phyloP scores from a whole-genome alignment of 2,888 invertebrate species.

The Euspilapteryx auroguttella region DNA sequence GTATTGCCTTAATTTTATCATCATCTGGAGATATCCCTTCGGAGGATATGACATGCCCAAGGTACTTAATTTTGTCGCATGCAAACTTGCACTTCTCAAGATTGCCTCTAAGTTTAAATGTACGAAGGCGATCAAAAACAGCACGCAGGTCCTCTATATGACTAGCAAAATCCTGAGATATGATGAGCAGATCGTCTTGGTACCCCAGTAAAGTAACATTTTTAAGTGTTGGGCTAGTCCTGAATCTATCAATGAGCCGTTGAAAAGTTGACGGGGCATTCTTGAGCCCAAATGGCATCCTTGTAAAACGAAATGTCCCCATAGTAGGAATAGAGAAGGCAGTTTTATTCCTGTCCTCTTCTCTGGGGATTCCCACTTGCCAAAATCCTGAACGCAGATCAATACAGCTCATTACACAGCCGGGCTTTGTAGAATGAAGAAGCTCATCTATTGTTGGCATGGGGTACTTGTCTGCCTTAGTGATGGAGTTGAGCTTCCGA shows the following conservation, averaged over 20 bases:
- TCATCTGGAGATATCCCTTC: slow-evolving; percentile 4
- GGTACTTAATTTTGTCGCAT: slow-evolving; percentile 8
- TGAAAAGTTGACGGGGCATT: no score
- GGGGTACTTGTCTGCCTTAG: slow-evolving; percentile 11
- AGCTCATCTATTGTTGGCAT: slow-evolving; percentile 13
- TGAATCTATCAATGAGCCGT: slow-evolving; percentile 11
- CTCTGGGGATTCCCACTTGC: no score
- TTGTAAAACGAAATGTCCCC: no score
- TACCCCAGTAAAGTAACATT: no score
- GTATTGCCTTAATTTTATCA: slow-evolving; percentile 5
- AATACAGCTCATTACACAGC: no score
- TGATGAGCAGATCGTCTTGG: slow-evolving; percentile 10
- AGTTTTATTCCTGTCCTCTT: no score
- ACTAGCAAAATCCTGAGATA: slow-evolving; percentile 8
- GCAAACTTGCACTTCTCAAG: slow-evolving; percentile 13
- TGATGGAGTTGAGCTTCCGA: slow-evolving; percentile 10
- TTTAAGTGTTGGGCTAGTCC: slow-evolving; percentile 11
- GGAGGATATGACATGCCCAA: slow-evolving; percentile 7
- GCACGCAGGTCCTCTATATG: slow-evolving; percentile 9
- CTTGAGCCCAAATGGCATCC: no score
- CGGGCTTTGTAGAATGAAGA: no score
- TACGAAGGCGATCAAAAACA: slow-evolving; percentile 10
- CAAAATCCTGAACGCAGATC: no score
- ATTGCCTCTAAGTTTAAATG: slow-evolving; percentile 10
- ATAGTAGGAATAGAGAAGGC: no score